Evolutionary conservation across 1,140 invertebrate genomes (phyloP).

Genomic region (Sminthurinus signatus): DNA sequence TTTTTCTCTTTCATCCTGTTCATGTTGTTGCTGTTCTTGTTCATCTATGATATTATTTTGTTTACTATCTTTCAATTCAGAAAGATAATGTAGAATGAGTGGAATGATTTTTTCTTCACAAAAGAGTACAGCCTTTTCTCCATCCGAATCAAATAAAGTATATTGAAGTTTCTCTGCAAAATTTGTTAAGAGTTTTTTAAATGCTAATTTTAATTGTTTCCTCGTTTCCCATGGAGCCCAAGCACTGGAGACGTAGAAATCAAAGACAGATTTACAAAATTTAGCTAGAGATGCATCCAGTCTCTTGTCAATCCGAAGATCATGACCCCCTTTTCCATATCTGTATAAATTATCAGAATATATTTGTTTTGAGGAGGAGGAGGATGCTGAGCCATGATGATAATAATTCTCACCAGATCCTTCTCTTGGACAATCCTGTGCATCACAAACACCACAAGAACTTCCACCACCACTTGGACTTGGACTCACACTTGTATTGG

Average conservation of each 20-base stretch:
- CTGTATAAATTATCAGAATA: neutral
- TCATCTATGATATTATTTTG: neutral
- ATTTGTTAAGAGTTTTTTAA: slow-evolving; percentile 23
- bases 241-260: slow-evolving; percentile 24
- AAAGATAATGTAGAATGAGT: slow-evolving; percentile 21
- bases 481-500: too few species aligned
- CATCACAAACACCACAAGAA: slow-evolving; percentile 8
- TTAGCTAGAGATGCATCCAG: slow-evolving; percentile 27
- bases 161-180: slow-evolving; percentile 17
- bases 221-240: slow-evolving; percentile 38
- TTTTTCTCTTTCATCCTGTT: too few species aligned
- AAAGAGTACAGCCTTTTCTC: slow-evolving; percentile 17
- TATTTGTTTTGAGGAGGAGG: neutral
- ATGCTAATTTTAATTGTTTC: slow-evolving; percentile 21
- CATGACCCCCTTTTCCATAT: neutral
- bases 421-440: slow-evolving; percentile 13
- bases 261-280: slow-evolving; percentile 30
- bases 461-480: too few species aligned
- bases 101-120: slow-evolving; percentile 29
- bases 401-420: neutral
- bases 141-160: slow-evolving; percentile 2
- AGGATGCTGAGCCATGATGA: neutral
- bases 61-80: neutral
- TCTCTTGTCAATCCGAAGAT: slow-evolving; percentile 17
- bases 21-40: neutral